These are phyloP conservation scores for Noctua fimbriata DNA, from an alignment of 2,888 invertebrate species.

Conservation along the genomic window DNA sequence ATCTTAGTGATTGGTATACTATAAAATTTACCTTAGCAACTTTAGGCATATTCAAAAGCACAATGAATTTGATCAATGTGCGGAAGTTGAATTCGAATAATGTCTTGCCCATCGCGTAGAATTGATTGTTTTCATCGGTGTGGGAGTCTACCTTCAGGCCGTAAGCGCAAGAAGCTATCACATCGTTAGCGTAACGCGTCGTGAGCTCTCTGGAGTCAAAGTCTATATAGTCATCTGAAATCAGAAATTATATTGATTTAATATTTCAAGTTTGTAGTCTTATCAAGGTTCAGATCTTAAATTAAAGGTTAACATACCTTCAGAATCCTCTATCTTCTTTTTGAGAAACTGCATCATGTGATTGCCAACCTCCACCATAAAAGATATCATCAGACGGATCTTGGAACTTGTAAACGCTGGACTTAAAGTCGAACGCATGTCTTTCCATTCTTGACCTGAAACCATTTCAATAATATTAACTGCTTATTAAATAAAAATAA, in stretches of 20 bases:
- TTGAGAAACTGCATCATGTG: slow-evolving; percentile 51
- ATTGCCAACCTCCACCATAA: slow-evolving; percentile 79
- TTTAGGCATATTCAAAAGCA: slow-evolving; percentile 8
- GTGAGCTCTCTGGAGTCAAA: slow-evolving; percentile 84
- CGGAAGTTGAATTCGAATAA: slow-evolving; percentile 78
- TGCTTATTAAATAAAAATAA: neutral
- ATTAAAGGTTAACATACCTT: slow-evolving; percentile 65
- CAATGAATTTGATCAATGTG: slow-evolving; percentile 66
- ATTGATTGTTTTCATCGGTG: slow-evolving; percentile 86
- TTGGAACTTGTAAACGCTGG: slow-evolving; percentile 88
- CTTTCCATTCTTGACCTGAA: slow-evolving; percentile 72
- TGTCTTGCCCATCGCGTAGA: slow-evolving; percentile 88
- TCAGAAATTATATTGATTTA: neutral
- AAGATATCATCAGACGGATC: slow-evolving; percentile 82
- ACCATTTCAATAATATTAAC: neutral
- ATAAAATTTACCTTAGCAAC: slow-evolving; percentile 7
- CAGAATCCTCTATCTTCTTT: slow-evolving; percentile 69
- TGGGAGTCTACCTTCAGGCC: slow-evolving; percentile 90
- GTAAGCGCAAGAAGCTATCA: slow-evolving; percentile 89
- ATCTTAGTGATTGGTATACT: neutral
- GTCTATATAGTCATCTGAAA: slow-evolving; percentile 70
- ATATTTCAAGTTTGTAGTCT: neutral
- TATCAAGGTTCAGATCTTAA: neutral
- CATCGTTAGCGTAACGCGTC: slow-evolving; percentile 86
- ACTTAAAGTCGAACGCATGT: slow-evolving; percentile 81